phyloP scores from a whole-genome alignment of 1,140 invertebrate species.

The Pseudobourletiella spinata region DNA sequence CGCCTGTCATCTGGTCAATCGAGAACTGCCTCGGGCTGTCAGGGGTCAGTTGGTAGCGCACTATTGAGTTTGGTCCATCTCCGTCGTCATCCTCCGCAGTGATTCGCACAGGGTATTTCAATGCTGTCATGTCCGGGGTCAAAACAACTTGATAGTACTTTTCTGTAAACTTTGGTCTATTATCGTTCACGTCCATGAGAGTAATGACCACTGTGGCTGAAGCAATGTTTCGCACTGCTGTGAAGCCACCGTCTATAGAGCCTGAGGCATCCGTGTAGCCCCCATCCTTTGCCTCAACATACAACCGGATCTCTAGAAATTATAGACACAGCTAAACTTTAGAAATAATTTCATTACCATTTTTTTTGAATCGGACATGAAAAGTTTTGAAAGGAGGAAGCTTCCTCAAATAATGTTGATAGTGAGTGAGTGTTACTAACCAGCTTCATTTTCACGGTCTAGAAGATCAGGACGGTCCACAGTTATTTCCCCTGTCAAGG shows the following conservation, averaged over 20 bases:
- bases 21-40: slow-evolving; percentile 4
- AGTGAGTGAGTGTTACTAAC: slow-evolving; percentile 31
- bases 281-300: slow-evolving; percentile 33
- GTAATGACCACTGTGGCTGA: slow-evolving; percentile 28
- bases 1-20: slow-evolving; percentile 20
- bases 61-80: slow-evolving; percentile 24
- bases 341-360: no score
- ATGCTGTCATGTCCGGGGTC: slow-evolving; percentile 17
- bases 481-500: slow-evolving; percentile 65
- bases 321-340: no score
- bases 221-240: slow-evolving; percentile 17
- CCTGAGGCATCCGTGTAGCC: slow-evolving; percentile 18
- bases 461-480: slow-evolving; percentile 61
- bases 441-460: slow-evolving; percentile 67
- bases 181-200: slow-evolving; percentile 27
- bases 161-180: slow-evolving; percentile 18
- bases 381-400: not conserved
- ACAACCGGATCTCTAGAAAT: slow-evolving; percentile 31
- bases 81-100: slow-evolving; percentile 27
- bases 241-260: not conserved
- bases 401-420: not conserved
- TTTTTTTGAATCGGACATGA: not conserved
- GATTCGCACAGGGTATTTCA: slow-evolving; percentile 24
- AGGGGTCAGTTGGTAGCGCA: slow-evolving; percentile 27
- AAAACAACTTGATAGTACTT: slow-evolving; percentile 30